A percentile compares a stretch with the other conserved stretches of the same genome.
These are phyloP conservation scores for Tiliacea aurago DNA, from an alignment of 2,888 invertebrate species.

Conservation along the genomic window DNA sequence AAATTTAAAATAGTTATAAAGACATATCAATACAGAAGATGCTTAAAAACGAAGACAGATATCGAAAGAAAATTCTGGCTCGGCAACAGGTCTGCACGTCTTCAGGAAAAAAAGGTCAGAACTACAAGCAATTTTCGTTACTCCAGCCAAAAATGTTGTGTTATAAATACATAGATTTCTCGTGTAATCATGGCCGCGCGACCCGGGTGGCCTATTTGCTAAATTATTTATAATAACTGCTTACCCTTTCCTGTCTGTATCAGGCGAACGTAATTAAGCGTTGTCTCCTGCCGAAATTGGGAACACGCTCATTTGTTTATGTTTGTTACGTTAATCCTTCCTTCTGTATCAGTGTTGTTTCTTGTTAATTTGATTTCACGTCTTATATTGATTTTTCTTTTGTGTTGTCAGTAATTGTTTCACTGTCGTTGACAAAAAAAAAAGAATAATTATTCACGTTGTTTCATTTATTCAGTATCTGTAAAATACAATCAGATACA, in stretches of 20 bases:
- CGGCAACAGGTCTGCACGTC: constrained; percentile 38
- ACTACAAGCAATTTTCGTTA: constrained; percentile 20
- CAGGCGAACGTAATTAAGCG: constrained; percentile 77
- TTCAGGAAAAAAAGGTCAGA: constrained; percentile 37
- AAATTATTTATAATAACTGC: constrained; percentile 79
- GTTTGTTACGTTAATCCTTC: constrained; percentile 63
- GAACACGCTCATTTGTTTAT: constrained; percentile 66
- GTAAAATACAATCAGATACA: too few species aligned
- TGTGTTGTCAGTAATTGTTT: constrained; percentile 17
- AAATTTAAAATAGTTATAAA: not conserved
- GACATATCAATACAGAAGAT: not conserved
- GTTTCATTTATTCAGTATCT: not conserved
- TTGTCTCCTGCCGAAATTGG: constrained; percentile 73
- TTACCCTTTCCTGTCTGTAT: constrained; percentile 75
- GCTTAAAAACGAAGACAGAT: too few species aligned
- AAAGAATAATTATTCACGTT: not conserved
- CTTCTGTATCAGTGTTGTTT: constrained; percentile 35
- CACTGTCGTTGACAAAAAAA: not conserved
- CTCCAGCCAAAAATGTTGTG: constrained; percentile 45
- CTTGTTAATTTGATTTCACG: constrained; percentile 37
- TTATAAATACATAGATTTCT: constrained; percentile 57
- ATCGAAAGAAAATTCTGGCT: not conserved
- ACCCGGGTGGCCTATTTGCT: constrained; percentile 68
- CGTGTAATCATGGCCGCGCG: constrained; percentile 59
- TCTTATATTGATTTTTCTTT: constrained; percentile 29